Conservation (phyloP, 1,140 invertebrate genomes). For the Heliconius melpomene region DNA sequence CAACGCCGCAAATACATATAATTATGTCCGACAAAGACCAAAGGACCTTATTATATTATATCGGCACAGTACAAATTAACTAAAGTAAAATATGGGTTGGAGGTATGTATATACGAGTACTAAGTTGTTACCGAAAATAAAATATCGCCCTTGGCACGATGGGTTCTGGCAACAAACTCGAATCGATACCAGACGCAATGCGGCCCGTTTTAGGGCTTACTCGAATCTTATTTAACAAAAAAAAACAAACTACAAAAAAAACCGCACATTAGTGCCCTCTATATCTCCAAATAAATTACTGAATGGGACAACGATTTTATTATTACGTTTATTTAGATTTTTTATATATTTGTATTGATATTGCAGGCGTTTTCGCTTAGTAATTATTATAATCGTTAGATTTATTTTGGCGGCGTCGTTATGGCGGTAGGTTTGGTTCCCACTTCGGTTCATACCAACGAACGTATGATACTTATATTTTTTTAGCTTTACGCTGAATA, state of each 20-base stretch:
- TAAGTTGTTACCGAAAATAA: conserved; percentile 40
- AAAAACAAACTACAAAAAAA: conserved; percentile 32
- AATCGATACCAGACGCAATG: conserved; percentile 55
- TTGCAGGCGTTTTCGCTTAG: too few relatives aligned
- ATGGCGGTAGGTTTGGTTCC: too few relatives aligned
- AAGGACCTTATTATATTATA: neutral
- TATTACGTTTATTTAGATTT: neutral
- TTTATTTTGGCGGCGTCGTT: too few relatives aligned
- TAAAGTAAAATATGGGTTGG: conserved; percentile 11
- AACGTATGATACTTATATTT: too few relatives aligned
- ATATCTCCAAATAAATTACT: conserved; percentile 21
- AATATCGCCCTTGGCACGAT: conserved; percentile 45
- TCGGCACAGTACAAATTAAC: neutral
- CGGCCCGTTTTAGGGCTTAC: conserved; percentile 41
- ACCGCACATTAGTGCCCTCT: conserved; percentile 7
- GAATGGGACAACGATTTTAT: neutral
- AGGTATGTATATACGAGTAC: too few relatives aligned
- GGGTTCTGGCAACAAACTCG: conserved; percentile 45
- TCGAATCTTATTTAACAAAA: conserved; percentile 36
- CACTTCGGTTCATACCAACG: too few relatives aligned
- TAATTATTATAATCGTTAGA: too few relatives aligned
- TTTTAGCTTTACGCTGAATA: too few relatives aligned
- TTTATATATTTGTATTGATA: neutral
- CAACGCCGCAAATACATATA: neutral
- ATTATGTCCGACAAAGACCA: too few relatives aligned